Evolutionary conservation across 2,797 vertebrate species (phyloP).

Genomic region (Selene dorsalis): DNA sequence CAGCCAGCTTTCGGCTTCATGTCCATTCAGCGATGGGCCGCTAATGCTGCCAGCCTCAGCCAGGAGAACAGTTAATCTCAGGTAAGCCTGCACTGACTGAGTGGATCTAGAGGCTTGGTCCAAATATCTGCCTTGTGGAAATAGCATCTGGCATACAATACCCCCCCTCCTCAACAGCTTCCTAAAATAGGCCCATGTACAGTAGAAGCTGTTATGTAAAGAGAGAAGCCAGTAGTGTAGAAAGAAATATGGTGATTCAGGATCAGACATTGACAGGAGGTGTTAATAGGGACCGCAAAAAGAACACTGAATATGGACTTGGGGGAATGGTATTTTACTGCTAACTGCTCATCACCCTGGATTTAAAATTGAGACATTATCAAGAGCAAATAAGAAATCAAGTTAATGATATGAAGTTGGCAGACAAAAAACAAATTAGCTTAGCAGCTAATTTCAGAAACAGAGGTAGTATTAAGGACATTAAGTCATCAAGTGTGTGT

Average conservation of each 20-base stretch:
- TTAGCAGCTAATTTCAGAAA: slow-evolving; percentile 36
- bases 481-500: no score
- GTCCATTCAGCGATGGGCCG: slow-evolving; percentile 70
- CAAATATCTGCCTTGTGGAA: slow-evolving; percentile 81
- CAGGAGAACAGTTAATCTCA: slow-evolving; percentile 85
- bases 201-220: slow-evolving; percentile 63
- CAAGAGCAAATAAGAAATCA: slow-evolving; percentile 31
- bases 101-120: slow-evolving; percentile 73
- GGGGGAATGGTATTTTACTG: slow-evolving; percentile 11
- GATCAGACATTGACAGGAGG: slow-evolving; percentile 52
- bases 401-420: slow-evolving; percentile 10
- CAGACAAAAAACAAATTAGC: slow-evolving; percentile 34
- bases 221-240: slow-evolving; percentile 37
- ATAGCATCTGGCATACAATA: slow-evolving; percentile 78
- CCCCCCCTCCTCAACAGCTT: slow-evolving; percentile 47
- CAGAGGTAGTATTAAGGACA: not conserved
- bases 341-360: slow-evolving; percentile 15
- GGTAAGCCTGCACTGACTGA: slow-evolving; percentile 82
- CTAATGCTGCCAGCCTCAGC: slow-evolving; percentile 76
- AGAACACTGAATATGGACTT: slow-evolving; percentile 30
- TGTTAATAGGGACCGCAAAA: slow-evolving; percentile 38
- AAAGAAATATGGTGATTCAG: slow-evolving; percentile 47
- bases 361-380: slow-evolving; percentile 28
- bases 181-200: slow-evolving; percentile 74
- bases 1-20: slow-evolving; percentile 72